Evolutionary conservation across 2,113 vertebrate species (phyloP).

Genomic region (Danio rerio): DNA sequence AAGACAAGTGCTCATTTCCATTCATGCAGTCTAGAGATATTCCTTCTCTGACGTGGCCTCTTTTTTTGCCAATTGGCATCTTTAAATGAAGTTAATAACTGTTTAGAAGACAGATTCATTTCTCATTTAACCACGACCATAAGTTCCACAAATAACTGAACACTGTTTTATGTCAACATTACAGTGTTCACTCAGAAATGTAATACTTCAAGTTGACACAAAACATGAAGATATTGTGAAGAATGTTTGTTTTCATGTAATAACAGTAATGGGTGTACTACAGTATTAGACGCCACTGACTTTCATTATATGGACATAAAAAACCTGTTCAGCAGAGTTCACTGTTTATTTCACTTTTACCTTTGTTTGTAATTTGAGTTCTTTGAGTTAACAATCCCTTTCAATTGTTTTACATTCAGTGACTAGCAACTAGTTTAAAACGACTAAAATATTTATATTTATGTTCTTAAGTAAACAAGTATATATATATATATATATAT

Average conservation of each 20-base stretch:
- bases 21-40: not conserved
- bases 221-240: not conserved
- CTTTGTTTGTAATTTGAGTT: no score
- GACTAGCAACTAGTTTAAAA: no score
- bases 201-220: no score
- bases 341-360: no score
- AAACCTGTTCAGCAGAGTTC: not conserved
- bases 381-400: no score
- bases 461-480: no score
- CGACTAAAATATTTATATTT: no score
- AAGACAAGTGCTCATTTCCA: not conserved
- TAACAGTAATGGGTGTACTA: not conserved
- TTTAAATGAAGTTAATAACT: not conserved
- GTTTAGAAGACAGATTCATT: not conserved
- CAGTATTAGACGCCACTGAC: not conserved
- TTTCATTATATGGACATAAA: not conserved
- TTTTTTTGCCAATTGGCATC: not conserved
- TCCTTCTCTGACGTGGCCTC: not conserved
- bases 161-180: no score
- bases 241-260: no score
- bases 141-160: not conserved
- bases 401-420: no score
- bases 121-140: not conserved
- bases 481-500: no score
- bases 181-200: no score